phyloP scores from a whole-genome alignment of 2,113 vertebrate genomes.

The Phyllostomus hastatus region DNA sequence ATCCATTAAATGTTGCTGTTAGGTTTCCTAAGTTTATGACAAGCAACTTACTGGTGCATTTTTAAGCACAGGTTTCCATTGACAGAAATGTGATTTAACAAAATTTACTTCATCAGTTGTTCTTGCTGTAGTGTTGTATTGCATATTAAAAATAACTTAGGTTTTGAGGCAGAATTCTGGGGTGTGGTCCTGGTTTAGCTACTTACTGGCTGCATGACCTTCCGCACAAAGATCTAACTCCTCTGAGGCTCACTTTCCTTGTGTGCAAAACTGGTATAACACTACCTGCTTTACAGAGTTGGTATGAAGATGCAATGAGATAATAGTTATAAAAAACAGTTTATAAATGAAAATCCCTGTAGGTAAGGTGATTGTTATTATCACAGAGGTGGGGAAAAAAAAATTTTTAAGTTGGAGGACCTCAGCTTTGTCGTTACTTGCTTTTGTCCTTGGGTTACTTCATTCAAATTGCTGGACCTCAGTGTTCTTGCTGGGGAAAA shows the following conservation, averaged over 20 bases:
- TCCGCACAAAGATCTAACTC: not conserved
- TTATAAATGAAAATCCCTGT: not conserved
- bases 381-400: not conserved
- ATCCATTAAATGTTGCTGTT: not conserved
- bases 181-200: not conserved
- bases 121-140: not conserved
- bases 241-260: not conserved
- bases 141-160: not conserved
- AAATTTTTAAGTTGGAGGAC: not conserved
- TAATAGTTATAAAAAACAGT: not conserved
- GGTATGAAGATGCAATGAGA: not conserved
- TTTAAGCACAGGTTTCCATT: not conserved
- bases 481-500: not conserved
- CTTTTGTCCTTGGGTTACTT: not conserved
- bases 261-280: not conserved
- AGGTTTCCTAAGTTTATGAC: not conserved
- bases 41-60: not conserved
- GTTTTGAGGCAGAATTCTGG: not conserved
- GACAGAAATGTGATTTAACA: not conserved
- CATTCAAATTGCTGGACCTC: not conserved
- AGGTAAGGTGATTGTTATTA: not conserved
- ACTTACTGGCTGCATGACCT: not conserved
- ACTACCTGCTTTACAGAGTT: not conserved
- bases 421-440: not conserved
- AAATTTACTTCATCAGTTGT: not conserved